phyloP scores from a whole-genome alignment of 2,888 invertebrate species.

The Neocrepidodera transversa region DNA sequence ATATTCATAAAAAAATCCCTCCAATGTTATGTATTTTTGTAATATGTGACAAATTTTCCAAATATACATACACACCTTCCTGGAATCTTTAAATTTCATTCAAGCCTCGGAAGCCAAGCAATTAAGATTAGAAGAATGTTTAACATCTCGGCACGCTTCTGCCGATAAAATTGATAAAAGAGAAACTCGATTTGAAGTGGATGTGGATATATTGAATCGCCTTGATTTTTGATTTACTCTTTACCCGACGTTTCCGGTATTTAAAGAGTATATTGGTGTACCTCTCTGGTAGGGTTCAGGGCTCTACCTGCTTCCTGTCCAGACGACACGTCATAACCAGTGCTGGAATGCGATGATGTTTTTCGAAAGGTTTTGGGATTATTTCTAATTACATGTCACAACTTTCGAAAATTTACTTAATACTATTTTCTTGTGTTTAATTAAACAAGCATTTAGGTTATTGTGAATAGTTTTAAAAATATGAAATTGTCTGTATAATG shows the following conservation, averaged over 20 bases:
- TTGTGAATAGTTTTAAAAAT: too few relatives aligned
- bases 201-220: constrained; percentile 13
- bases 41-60: too few relatives aligned
- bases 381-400: constrained; percentile 1
- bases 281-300: constrained; percentile 31
- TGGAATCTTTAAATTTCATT: too few relatives aligned
- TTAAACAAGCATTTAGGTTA: too few relatives aligned
- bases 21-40: too few relatives aligned
- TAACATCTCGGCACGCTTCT: constrained; percentile 39
- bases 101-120: too few relatives aligned
- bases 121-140: constrained; percentile 39
- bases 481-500: too few relatives aligned
- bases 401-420: too few relatives aligned
- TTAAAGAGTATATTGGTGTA: constrained; percentile 36
- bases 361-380: constrained; percentile 9
- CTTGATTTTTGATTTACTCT: constrained; percentile 36
- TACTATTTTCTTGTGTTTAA: too few relatives aligned
- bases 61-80: too few relatives aligned
- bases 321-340: constrained; percentile 32
- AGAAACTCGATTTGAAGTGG: constrained; percentile 30
- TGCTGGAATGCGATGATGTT: constrained; percentile 19
- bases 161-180: constrained; percentile 36
- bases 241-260: constrained; percentile 42
- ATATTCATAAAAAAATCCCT: too few relatives aligned
- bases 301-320: constrained; percentile 45